Evolutionary conservation across 2,888 invertebrate species (phyloP).

Genomic region (Cheilosia urbana): DNA sequence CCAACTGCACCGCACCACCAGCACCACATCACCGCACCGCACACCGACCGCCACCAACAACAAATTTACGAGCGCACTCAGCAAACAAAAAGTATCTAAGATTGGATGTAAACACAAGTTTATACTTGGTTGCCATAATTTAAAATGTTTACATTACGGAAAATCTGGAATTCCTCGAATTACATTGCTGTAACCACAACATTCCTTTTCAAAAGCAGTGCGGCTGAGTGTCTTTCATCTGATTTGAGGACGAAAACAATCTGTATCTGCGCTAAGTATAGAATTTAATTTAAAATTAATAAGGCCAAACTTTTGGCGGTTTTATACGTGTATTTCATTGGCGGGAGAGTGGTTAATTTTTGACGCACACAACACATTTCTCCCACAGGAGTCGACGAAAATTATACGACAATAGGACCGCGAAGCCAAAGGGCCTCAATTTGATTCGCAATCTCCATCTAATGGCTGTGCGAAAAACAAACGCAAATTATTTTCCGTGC

Average conservation of each 20-base stretch:
- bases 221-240: constrained; percentile 22
- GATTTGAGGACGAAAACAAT: constrained; percentile 6
- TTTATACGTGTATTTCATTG: background rate
- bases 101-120: constrained; percentile 31
- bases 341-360: constrained; percentile 5
- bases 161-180: constrained; percentile 18
- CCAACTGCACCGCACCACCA: constrained; percentile 4
- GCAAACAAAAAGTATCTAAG: constrained; percentile 36
- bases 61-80: constrained; percentile 39
- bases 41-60: constrained; percentile 11
- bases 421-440: constrained; percentile 20
- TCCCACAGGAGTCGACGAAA: constrained; percentile 8
- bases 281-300: constrained; percentile 61
- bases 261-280: constrained; percentile 12
- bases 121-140: constrained; percentile 26
- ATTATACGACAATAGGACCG: constrained; percentile 4
- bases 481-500: constrained; percentile 22
- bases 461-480: constrained; percentile 18
- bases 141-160: constrained; percentile 39
- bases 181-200: background rate
- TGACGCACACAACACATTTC: background rate
- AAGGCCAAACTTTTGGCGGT: constrained; percentile 29
- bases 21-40: no score
- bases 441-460: constrained; percentile 20
- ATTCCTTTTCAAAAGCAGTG: constrained; percentile 9